Evolutionary conservation across 1,140 invertebrate genomes (phyloP).

Genomic region (Gyrodactylus bullatarudis): DNA sequence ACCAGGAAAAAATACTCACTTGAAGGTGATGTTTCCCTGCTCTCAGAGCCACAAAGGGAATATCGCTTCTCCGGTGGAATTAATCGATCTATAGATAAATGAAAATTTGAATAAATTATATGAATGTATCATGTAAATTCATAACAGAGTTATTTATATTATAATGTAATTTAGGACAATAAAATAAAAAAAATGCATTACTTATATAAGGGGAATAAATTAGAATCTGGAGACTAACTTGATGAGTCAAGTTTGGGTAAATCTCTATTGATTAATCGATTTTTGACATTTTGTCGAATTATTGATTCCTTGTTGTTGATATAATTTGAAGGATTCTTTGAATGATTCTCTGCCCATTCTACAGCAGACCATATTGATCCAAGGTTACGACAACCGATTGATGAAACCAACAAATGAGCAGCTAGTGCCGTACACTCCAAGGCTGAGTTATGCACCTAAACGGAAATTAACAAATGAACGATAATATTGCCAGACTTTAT

Average conservation of each 20-base stretch:
- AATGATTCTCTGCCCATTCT: not conserved
- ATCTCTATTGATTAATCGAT: not conserved
- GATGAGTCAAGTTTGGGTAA: not conserved
- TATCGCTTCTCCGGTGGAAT: too few species aligned
- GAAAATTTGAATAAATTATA: too few species aligned
- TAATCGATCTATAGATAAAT: too few species aligned
- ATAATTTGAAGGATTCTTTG: not conserved
- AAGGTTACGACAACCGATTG: not conserved
- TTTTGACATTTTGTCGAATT: not conserved
- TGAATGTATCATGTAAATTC: too few species aligned
- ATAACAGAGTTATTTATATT: too few species aligned
- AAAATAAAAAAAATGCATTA: too few species aligned
- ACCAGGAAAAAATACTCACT: too few species aligned
- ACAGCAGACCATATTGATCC: not conserved
- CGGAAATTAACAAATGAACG: not conserved
- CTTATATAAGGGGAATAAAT: too few species aligned
- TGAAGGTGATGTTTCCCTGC: too few species aligned
- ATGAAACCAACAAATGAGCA: not conserved
- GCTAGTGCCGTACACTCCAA: not conserved
- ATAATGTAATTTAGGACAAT: too few species aligned
- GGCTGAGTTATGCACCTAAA: not conserved
- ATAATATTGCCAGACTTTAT: too few species aligned
- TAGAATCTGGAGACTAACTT: not conserved
- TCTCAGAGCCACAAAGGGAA: too few species aligned
- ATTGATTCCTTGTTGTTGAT: not conserved